phyloP scores from a whole-genome alignment of 2,888 invertebrate genomes.

The Enchytraeus crypticus region DNA sequence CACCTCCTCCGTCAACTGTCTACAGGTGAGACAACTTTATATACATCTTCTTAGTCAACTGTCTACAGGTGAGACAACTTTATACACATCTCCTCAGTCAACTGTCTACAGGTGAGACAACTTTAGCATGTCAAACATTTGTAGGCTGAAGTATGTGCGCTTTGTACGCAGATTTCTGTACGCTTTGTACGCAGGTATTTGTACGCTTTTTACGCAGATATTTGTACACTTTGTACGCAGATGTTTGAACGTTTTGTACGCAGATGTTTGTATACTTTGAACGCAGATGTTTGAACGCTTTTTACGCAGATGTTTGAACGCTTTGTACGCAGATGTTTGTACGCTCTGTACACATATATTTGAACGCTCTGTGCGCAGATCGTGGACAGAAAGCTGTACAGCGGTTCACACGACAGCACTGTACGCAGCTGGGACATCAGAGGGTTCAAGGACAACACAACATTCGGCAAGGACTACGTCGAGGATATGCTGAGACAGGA shows the following conservation, averaged over 20 bases:
- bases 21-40: slow-evolving; percentile 40
- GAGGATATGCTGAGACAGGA: no score
- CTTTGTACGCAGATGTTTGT: no score
- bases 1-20: slow-evolving; percentile 43
- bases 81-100: slow-evolving; percentile 42
- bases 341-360: no score
- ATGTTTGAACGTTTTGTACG: no score
- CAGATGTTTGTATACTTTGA: no score
- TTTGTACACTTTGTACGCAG: no score
- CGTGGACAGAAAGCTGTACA: slow-evolving; percentile 48
- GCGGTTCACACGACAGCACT: slow-evolving; percentile 49
- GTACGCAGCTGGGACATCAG: slow-evolving; percentile 48
- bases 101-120: slow-evolving; percentile 43
- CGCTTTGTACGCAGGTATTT: not conserved
- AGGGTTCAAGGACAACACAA: slow-evolving; percentile 25
- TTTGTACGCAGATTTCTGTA: no score
- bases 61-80: slow-evolving; percentile 40
- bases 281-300: no score
- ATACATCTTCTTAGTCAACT: slow-evolving; percentile 44
- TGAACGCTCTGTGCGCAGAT: no score
- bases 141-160: no score
- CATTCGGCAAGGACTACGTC: not conserved
- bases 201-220: not conserved
- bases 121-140: not conserved
- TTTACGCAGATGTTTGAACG: no score